Conservation (phyloP, 2,113 vertebrate genomes). For the Origma solitaria region DNA sequence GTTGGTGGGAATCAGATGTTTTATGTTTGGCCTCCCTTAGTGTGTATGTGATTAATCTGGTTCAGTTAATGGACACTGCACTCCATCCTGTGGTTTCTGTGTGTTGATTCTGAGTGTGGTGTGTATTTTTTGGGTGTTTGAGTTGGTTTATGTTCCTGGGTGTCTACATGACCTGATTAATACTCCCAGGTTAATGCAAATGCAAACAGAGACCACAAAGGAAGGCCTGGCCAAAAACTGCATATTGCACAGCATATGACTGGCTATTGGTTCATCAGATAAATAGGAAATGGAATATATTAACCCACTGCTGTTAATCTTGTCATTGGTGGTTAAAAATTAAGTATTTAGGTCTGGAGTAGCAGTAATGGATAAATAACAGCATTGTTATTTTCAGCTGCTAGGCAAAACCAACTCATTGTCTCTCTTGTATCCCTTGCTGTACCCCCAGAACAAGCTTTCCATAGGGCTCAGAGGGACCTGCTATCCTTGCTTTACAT, state of each 20-base stretch:
- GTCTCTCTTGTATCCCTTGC: neutral
- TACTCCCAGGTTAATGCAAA: slow-evolving; percentile 23
- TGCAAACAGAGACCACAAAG: slow-evolving; percentile 11
- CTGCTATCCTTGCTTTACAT: neutral
- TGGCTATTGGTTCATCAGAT: neutral
- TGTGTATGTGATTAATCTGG: neutral
- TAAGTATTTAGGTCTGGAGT: neutral
- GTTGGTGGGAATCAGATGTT: slow-evolving; percentile 26
- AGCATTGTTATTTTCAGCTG: neutral
- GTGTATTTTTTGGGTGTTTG: slow-evolving; percentile 22
- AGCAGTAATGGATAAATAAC: neutral
- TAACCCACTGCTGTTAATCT: neutral
- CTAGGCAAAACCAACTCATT: neutral
- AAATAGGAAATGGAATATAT: neutral
- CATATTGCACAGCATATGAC: neutral
- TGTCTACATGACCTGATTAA: slow-evolving; percentile 38
- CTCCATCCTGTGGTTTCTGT: slow-evolving; percentile 18
- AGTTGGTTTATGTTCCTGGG: slow-evolving; percentile 25
- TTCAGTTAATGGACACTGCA: neutral
- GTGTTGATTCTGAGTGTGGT: slow-evolving; percentile 27
- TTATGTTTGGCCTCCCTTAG: neutral
- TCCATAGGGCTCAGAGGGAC: neutral
- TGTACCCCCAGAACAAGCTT: neutral
- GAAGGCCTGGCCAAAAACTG: neutral
- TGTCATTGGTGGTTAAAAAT: neutral